Conservation (phyloP, 92 coral and sea anemone genomes). For the Umimayanthus kanabou region DNA sequence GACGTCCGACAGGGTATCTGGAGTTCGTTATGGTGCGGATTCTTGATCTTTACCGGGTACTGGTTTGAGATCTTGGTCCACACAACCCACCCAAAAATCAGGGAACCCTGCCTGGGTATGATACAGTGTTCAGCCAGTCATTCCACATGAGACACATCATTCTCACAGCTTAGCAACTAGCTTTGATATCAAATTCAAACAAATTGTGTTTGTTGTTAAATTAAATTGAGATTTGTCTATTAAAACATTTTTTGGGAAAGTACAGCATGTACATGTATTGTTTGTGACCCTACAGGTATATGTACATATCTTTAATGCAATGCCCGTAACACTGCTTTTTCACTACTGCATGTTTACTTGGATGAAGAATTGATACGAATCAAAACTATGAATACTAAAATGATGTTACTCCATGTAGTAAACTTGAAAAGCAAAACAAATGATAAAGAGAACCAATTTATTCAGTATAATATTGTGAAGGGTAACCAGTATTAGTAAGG, state of each 20-base stretch:
- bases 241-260: constrained; percentile 16
- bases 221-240: constrained; percentile 15
- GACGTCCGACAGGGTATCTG: neutral
- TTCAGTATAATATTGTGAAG: too few species aligned
- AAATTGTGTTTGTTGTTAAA: neutral
- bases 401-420: constrained; percentile 2
- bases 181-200: neutral
- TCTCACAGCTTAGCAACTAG: neutral
- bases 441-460: constrained; percentile 12
- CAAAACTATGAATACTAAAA: constrained; percentile 22
- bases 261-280: constrained; percentile 7
- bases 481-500: too few species aligned
- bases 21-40: neutral
- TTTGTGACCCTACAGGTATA: constrained; percentile 5
- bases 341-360: constrained; percentile 3
- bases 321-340: constrained; percentile 33
- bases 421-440: constrained; percentile 9
- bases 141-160: neutral
- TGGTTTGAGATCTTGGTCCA: too few species aligned
- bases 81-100: too few species aligned
- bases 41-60: too few species aligned
- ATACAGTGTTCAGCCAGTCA: neutral
- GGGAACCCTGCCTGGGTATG: too few species aligned
- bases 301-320: neutral
- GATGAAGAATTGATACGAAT: neutral